Base-by-base conservation (phyloP, 1,140 invertebrate genomes). In the Antheraea pernyi region DNA sequence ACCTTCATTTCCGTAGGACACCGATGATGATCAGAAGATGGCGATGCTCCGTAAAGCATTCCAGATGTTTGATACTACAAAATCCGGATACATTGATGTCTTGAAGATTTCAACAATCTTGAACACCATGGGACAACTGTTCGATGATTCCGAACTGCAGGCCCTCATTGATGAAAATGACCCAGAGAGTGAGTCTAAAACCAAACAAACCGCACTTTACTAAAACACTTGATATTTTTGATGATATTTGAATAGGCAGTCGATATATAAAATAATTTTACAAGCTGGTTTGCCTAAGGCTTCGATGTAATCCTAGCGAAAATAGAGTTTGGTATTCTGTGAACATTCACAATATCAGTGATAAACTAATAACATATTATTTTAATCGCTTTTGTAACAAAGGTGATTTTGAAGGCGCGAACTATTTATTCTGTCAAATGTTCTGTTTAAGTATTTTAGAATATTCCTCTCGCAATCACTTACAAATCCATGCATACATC, bases 31-130 rank as follows among this genome's bases (percentile, higher is more conserved):
- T 76, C 96, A 97, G 89, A 97, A 97, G 93, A 95, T 96, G 93
- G 95, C 96, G 82, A 96, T 98, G 89, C 97, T 98, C 94, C 96
- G 97, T 80, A 98, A 98, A 88, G 97, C 97, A 74, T 98, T 98
- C 93, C 96, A 97, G 90, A 98, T 98, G 97, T 98, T 98, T 81
- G 98, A 98, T 91, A 97, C 97, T 72, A 96, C 96, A 69, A 98
- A 98, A 91, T 95, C 95, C 60, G 98, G 97, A 11, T 97, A 96
- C 90, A 98, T 98, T 70, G 97, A 98, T 74, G 97, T 97, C 0
- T 91, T 96, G 59, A 98, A 98, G 85, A 97, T 98, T 84, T 96
- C 96, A 66, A 98, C 97, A 73, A 98, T 98, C 78, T 90, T 98
- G n/a, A 98, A 98, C 89, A 98, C 97, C 42, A 97, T 98, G 96